Conservation (phyloP, 2,113 vertebrate genomes). For the Xiphophorus maculatus region DNA sequence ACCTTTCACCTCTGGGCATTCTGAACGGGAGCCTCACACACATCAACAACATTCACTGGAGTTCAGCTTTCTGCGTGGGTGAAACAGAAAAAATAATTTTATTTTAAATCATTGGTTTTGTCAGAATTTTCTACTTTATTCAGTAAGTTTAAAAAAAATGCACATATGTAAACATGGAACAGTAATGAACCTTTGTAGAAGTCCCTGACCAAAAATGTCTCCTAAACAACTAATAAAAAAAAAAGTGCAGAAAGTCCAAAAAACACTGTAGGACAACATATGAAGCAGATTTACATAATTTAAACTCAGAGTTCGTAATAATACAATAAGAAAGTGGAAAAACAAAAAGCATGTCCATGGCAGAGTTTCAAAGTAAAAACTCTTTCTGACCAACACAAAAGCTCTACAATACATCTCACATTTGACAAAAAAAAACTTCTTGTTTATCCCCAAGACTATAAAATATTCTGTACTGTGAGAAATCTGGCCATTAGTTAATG, state of each 20-base stretch:
- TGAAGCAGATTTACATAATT: no score
- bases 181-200: neutral
- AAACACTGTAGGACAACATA: no score
- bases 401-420: no score
- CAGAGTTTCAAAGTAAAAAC: no score
- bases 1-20: constrained; percentile 61
- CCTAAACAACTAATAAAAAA: neutral
- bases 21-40: constrained; percentile 52
- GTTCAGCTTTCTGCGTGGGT: constrained; percentile 22
- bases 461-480: no score
- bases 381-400: neutral
- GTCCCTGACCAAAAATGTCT: neutral
- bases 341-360: no score
- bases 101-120: neutral
- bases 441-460: no score
- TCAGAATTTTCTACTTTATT: neutral
- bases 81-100: neutral
- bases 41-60: neutral
- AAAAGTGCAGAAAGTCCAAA: no score
- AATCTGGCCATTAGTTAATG: no score
- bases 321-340: no score
- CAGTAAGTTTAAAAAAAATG: neutral
- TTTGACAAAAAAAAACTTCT: no score
- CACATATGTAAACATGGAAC: neutral
- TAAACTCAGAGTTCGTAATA: no score